Evolutionary conservation across 30 jellyfish, hydroid and myxozoan genomes (phyloP).

Genomic region (Sanderia malayensis): DNA sequence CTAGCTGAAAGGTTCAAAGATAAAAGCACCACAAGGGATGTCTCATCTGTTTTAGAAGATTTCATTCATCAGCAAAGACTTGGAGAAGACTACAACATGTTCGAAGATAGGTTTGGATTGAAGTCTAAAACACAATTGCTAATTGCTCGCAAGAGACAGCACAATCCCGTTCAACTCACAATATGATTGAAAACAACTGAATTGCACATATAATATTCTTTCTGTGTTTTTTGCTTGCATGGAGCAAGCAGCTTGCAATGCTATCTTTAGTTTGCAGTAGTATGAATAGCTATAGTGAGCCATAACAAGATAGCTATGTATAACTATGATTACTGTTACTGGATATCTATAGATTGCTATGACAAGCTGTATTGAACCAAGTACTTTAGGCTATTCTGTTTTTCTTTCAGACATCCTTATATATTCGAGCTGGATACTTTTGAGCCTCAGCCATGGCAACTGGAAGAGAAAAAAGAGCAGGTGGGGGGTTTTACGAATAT

Average conservation of each 20-base stretch:
- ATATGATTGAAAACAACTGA: too few relatives aligned
- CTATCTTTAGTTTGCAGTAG: background rate
- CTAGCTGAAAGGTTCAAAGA: too few relatives aligned
- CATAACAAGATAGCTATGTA: background rate
- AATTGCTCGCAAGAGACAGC: too few relatives aligned
- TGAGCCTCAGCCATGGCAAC: constrained; percentile 80
- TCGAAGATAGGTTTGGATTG: constrained; percentile 63
- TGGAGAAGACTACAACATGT: constrained; percentile 62
- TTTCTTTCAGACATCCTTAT: constrained; percentile 84
- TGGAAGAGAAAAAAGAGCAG: constrained; percentile 46
- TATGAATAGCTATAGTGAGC: background rate
- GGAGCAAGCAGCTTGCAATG: background rate
- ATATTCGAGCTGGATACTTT: constrained; percentile 71
- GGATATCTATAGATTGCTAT: too few relatives aligned
- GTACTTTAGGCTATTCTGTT: too few relatives aligned
- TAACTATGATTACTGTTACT: too few relatives aligned
- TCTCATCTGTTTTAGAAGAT: constrained; percentile 42
- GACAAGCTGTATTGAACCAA: too few relatives aligned
- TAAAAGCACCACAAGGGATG: constrained; percentile 7
- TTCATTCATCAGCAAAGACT: constrained; percentile 67
- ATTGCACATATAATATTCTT: too few relatives aligned
- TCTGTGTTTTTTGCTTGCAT: background rate
- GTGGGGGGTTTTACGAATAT: too few relatives aligned
- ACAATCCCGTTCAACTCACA: too few relatives aligned
- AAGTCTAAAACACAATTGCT: too few relatives aligned